A percentile compares a stretch with the other conserved stretches of the same genome.
Conservation (phyloP, 2,888 invertebrate genomes). For the Mactromeris polynyma region DNA sequence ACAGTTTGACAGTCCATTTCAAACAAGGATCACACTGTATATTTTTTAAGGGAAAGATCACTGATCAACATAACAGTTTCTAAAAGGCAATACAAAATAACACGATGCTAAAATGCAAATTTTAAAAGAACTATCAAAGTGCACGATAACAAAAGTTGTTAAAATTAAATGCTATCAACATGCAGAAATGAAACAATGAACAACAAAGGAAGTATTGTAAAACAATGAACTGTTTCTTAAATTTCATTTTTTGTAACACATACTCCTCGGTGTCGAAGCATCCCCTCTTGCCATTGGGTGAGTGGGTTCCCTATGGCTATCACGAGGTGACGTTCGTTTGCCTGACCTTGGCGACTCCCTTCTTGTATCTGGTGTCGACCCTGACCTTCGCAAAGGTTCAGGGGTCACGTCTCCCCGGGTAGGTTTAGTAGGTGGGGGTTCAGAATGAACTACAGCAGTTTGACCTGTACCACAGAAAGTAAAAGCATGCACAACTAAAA, state of each 20-base stretch:
- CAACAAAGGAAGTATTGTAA: background rate
- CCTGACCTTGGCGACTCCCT: constrained; percentile 39
- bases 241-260: constrained; percentile 47
- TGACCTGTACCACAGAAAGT: constrained; percentile 64
- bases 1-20: too few relatives aligned
- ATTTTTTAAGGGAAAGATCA: background rate
- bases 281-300: constrained; percentile 67
- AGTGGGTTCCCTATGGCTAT: constrained; percentile 37
- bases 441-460: constrained; percentile 55
- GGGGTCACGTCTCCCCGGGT: constrained; percentile 38
- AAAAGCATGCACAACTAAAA: constrained; percentile 60
- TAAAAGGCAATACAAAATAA: background rate
- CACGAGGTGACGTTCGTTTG: constrained; percentile 43
- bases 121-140: background rate
- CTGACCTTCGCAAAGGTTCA: constrained; percentile 38
- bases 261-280: constrained; percentile 68
- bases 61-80: background rate
- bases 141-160: background rate
- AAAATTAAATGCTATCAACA: background rate
- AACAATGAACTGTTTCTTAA: background rate
- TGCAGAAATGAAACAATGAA: constrained; percentile 3
- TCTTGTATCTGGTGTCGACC: constrained; percentile 49
- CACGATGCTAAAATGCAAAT: constrained; percentile 25
- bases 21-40: too few relatives aligned
- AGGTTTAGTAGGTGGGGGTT: constrained; percentile 46